phyloP scores from a whole-genome alignment of 2,888 invertebrate genomes.

The Saturnia pavonia region DNA sequence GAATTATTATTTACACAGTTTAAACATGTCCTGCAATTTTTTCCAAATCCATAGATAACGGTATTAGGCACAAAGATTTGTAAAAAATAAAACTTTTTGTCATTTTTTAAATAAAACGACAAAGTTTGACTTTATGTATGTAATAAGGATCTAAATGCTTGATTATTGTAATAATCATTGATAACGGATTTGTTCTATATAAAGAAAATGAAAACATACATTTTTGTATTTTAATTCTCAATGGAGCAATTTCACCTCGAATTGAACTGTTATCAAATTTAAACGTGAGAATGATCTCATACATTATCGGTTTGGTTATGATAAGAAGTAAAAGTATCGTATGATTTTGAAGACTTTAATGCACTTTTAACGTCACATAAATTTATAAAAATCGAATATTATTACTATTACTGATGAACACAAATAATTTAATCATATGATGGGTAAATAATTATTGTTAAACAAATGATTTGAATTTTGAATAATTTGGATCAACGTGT shows the following conservation, averaged over 20 bases:
- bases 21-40: not conserved
- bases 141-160: slow-evolving; percentile 24
- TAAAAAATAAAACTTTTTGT: slow-evolving; percentile 50
- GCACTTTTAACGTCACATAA: not conserved
- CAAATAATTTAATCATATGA: not conserved
- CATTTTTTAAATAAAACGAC: slow-evolving; percentile 70
- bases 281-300: no score
- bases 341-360: not conserved
- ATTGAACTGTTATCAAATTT: no score
- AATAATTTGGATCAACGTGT: not conserved
- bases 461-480: not conserved
- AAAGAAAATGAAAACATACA: slow-evolving; percentile 34
- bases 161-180: slow-evolving; percentile 32
- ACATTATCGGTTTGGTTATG: not conserved
- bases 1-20: not conserved
- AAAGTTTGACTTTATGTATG: slow-evolving; percentile 53
- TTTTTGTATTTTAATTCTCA: slow-evolving; percentile 25
- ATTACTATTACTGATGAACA: not conserved
- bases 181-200: slow-evolving; percentile 41
- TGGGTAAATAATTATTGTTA: not conserved
- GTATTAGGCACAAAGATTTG: not conserved
- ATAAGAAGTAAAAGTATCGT: not conserved
- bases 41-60: not conserved
- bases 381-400: not conserved
- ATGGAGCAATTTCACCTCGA: not conserved